These are phyloP conservation scores for Platorchestia sp. DNA, from an alignment of 1,140 invertebrate species.

Conservation along the genomic window DNA sequence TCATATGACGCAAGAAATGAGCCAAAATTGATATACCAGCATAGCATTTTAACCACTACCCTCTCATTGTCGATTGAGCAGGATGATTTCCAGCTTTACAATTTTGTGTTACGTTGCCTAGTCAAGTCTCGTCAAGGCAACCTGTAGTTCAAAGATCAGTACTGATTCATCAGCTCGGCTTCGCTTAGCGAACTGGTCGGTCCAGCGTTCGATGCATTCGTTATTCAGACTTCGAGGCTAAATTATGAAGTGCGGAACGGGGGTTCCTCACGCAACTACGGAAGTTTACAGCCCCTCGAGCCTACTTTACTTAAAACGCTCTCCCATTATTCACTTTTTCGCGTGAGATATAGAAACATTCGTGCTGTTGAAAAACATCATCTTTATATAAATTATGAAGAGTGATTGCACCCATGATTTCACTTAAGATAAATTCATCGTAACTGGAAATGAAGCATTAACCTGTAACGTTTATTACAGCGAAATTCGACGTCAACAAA, in stretches of 20 bases:
- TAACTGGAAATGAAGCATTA: too few relatives aligned
- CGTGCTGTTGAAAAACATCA: background rate
- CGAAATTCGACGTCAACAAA: background rate
- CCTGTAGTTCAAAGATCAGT: background rate
- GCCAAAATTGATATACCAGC: background rate
- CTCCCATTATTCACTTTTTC: background rate
- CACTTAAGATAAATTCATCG: too few relatives aligned
- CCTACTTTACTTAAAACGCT: background rate
- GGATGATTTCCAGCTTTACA: background rate
- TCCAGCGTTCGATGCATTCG: slow-evolving; percentile 13
- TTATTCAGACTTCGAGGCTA: slow-evolving; percentile 41
- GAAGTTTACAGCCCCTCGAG: background rate
- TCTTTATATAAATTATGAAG: background rate
- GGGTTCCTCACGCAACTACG: background rate
- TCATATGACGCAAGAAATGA: background rate
- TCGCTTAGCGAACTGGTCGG: background rate
- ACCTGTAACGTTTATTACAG: background rate
- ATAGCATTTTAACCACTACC: background rate
- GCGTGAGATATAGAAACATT: background rate
- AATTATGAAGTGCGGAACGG: slow-evolving; percentile 22
- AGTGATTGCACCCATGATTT: background rate
- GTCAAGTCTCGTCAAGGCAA: background rate
- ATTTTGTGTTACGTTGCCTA: background rate
- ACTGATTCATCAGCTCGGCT: slow-evolving; percentile 17
- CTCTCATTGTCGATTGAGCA: background rate